These are phyloP conservation scores for Athalia circularis DNA, from an alignment of 2,888 invertebrate genomes.

Conservation along the genomic window DNA sequence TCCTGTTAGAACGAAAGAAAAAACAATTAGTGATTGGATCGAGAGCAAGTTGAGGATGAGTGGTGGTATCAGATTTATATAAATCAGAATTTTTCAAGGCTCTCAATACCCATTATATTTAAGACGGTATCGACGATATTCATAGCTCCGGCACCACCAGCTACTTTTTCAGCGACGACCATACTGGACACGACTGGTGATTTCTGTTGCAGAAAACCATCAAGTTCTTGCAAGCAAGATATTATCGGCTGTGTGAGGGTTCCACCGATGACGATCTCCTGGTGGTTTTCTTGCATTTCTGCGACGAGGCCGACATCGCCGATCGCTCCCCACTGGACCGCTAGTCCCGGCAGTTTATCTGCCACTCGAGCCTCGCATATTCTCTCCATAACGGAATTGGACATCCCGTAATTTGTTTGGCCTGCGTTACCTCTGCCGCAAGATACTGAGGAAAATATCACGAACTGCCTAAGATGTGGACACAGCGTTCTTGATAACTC, in stretches of 20 bases:
- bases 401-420: constrained; percentile 81
- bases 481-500: constrained; percentile 75
- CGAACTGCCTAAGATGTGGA: constrained; percentile 75
- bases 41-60: neutral
- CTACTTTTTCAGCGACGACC: constrained; percentile 90
- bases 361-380: constrained; percentile 76
- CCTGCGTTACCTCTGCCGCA: constrained; percentile 81
- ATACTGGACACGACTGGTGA: constrained; percentile 86
- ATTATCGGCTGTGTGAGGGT: constrained; percentile 91
- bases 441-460: constrained; percentile 80
- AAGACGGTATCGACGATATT: constrained; percentile 85
- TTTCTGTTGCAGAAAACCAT: constrained; percentile 81
- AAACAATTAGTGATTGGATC: neutral
- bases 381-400: constrained; percentile 77
- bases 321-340: constrained; percentile 81
- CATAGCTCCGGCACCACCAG: constrained; percentile 78
- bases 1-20: constrained; percentile 58
- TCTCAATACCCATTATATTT: constrained; percentile 74
- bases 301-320: constrained; percentile 87
- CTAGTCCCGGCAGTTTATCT: constrained; percentile 76
- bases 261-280: constrained; percentile 84
- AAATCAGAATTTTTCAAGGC: neutral
- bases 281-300: constrained; percentile 83
- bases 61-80: neutral
- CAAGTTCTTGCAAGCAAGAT: constrained; percentile 86